Base-by-base conservation (phyloP, 2,888 invertebrate genomes). In the Sinotaia quadrata region DNA sequence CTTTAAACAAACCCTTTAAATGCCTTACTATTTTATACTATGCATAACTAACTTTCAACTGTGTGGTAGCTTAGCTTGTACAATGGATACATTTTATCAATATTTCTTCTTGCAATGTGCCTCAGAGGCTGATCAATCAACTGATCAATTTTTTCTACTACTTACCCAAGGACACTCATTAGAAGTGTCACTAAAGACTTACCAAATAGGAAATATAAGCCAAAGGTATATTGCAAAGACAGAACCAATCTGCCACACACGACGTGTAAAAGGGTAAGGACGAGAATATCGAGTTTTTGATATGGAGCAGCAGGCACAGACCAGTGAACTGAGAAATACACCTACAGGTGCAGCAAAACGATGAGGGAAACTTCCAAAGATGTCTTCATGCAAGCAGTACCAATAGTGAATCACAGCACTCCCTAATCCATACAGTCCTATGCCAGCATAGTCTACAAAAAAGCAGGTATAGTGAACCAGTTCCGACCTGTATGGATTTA, bases 351-450 rank as follows among this genome's bases (percentile, higher is more conserved):
- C 77, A 57, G 82, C 83, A 66, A 77, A 75, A 33, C 70, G 69
- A 36, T 83, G 76, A 8, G 80, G 54, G 34, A 78, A 71, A 2
- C 76, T 73, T 34, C 78, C 74, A 36, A 83, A 77, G 34, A 86
- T 75, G 37, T 76, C 69, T 37, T 80, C 75, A 56, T 85, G 81
- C 60, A 81, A 78, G 63, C 85, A 84, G 71, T 87, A 87, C 58
- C 78, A 77, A 57, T 84, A 82, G 72, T 87, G 87, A n/a, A 85
- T 75, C 37, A 87, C 81, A 27, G 82, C 82, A 71, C 86, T 85
- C n/a, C 87, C 87, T 12, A 86, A 75, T n/a, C 87, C 86, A 74
- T 86, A 87, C 63, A 87, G 70, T n/a, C 87, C 87, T 47, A 87
- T 86, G 31, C 86, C 87, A 33, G 85, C 84, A 75, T 87, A 87